Evolutionary conservation across 2,888 invertebrate species (phyloP).

Genomic region (Hedychridium roseum): DNA sequence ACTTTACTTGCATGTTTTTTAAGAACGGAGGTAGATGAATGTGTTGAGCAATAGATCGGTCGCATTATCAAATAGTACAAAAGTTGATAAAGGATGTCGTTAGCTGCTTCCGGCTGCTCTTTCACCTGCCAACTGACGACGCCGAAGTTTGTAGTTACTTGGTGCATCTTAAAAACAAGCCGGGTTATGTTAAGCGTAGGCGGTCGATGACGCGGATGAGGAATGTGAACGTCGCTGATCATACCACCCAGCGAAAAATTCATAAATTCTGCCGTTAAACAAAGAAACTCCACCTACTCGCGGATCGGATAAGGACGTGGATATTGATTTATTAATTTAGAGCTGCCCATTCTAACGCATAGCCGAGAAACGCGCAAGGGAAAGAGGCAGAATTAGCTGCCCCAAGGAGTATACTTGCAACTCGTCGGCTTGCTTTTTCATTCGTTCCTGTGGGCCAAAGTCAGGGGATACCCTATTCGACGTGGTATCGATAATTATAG

Average conservation of each 20-base stretch:
- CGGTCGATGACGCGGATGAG: neutral
- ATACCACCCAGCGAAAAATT: constrained; percentile 62
- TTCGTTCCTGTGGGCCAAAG: constrained; percentile 44
- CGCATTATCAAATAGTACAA: too few species aligned
- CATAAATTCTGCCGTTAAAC: constrained; percentile 63
- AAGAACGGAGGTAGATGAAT: too few species aligned
- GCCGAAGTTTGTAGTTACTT: too few species aligned
- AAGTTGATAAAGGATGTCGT: too few species aligned
- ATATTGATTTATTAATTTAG: constrained; percentile 63
- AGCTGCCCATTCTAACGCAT: constrained; percentile 61
- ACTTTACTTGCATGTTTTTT: too few species aligned
- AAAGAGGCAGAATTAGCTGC: constrained; percentile 20
- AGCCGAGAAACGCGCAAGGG: constrained; percentile 9
- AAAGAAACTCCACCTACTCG: constrained; percentile 62
- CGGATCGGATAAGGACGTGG: constrained; percentile 59
- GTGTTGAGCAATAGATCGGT: too few species aligned
- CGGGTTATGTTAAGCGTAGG: too few species aligned
- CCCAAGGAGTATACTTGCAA: constrained; percentile 38
- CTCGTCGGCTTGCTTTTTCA: neutral
- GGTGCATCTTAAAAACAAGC: too few species aligned
- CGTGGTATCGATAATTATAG: constrained; percentile 63
- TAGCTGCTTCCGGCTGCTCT: too few species aligned
- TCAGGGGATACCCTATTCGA: constrained; percentile 61
- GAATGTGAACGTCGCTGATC: too few species aligned
- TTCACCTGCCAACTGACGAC: too few species aligned